Evolutionary conservation across 2,113 vertebrate genomes (phyloP), one percentile per base, ranked within the genome.

Genomic region (Tetraodon nigroviridis): DNA sequence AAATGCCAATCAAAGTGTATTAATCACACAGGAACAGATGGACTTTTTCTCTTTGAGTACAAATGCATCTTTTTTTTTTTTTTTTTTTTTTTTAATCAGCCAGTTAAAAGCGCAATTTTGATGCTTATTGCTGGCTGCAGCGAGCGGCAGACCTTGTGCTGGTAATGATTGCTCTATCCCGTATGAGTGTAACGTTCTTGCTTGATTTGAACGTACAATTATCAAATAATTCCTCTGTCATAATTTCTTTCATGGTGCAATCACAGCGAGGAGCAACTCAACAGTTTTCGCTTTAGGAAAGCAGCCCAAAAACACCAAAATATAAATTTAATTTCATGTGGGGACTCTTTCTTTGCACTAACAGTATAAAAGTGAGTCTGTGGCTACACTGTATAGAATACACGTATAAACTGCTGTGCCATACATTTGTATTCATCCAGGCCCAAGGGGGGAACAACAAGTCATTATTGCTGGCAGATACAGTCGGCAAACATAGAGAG

Each of bases 181-280:
- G 65, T 67, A 69, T 54, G 81, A 58, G 68, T 66, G 64, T 65
- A 73, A 75, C 63, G 13, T 64, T 67, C 69, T 74, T 80, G 56
- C 46, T 83, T 88, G 84, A 86, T 85, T 84, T 84, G 73, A 83
- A 87, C 80, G 73, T 78, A 78, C 87, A 84, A 88, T 90, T 88
- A 88, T 79, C 87, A 88, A 84, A 88, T 85, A 84, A 88, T 89
- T 68, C 59, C 63, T 73, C 71, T 82, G 69, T 75, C 77, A 80
- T 61, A 79, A 67, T 67, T 76, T 75, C 75, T 88, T 78, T 81
- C 56, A 55, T 42, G 55, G 64, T 53, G 78, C 66, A 84, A 78
- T 86, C 83, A 79, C 77, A n/a, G 71, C 67, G 69, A 75, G 61
- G 57, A 75, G 75, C 60, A 80, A 82, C 85, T 84, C 85, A 85